These are phyloP conservation scores for Clusia tigrina DNA, from an alignment of 2,888 invertebrate genomes.

Conservation along the genomic window DNA sequence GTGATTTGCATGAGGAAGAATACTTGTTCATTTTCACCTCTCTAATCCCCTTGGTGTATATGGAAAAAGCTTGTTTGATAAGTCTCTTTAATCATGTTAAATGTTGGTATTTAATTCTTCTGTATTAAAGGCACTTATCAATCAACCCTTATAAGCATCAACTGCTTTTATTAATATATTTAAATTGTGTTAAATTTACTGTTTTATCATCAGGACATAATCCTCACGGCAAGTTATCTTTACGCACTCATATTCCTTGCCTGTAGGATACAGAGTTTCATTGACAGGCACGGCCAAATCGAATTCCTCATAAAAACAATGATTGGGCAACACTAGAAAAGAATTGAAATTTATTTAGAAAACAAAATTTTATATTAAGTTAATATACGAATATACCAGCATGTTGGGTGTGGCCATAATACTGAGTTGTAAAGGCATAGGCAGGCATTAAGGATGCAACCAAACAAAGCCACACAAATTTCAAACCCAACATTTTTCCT, in stretches of 20 bases:
- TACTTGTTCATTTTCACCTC: too few relatives aligned
- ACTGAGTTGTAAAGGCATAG: slow-evolving; percentile 38
- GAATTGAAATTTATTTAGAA: not conserved
- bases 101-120: too few relatives aligned
- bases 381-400: slow-evolving; percentile 44
- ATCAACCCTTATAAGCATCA: too few relatives aligned
- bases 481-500: too few relatives aligned
- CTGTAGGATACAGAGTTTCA: slow-evolving; percentile 39
- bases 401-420: slow-evolving; percentile 46
- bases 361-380: not conserved
- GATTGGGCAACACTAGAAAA: slow-evolving; percentile 25
- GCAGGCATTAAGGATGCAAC: not conserved
- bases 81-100: too few relatives aligned
- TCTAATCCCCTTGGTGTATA: too few relatives aligned
- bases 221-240: slow-evolving; percentile 47
- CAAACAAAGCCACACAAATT: too few relatives aligned
- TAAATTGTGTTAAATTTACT: slow-evolving; percentile 50
- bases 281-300: slow-evolving; percentile 43
- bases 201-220: slow-evolving; percentile 48
- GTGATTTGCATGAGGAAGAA: too few relatives aligned
- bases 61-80: too few relatives aligned
- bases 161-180: too few relatives aligned
- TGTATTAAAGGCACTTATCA: too few relatives aligned
- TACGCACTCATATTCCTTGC: slow-evolving; percentile 37
- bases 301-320: slow-evolving; percentile 49